Evolutionary conservation across 2,888 invertebrate species (phyloP).

Genomic region (Acleris cristana): DNA sequence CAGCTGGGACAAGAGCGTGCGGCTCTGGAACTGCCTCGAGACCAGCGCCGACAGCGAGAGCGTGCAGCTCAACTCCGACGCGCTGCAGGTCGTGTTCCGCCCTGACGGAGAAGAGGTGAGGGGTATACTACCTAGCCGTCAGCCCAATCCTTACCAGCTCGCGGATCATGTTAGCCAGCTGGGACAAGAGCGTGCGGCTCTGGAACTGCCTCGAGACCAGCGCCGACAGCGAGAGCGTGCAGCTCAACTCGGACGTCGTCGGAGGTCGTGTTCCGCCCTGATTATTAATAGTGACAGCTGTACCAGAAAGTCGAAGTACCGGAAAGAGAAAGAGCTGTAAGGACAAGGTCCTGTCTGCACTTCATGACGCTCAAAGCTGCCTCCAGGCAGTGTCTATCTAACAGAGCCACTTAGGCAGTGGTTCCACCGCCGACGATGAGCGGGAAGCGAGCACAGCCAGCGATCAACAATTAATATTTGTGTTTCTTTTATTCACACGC

Average conservation of each 20-base stretch:
- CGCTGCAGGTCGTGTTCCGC: constrained; percentile 91
- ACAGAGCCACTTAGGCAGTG: no score
- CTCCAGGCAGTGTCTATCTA: no score
- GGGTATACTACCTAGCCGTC: constrained; percentile 82
- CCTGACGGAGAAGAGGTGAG: constrained; percentile 93
- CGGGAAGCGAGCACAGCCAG: no score
- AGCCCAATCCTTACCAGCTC: constrained; percentile 89
- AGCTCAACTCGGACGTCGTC: constrained; percentile 91
- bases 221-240: constrained; percentile 91
- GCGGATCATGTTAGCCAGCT: constrained; percentile 93
- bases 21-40: constrained; percentile 95
- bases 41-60: constrained; percentile 92
- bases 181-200: constrained; percentile 95
- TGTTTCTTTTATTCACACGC: no score
- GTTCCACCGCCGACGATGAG: no score
- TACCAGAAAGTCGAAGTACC: no score
- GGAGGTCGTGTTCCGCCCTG: constrained; percentile 92
- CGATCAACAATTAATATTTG: no score
- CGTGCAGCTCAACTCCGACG: constrained; percentile 90
- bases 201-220: constrained; percentile 96
- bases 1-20: constrained; percentile 97
- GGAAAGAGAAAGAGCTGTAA: not conserved
- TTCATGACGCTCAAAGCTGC: no score
- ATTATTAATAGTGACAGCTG: no score
- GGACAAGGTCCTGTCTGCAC: not conserved